Conservation (phyloP, 2,113 vertebrate genomes). For the Cichladusa arquata region DNA sequence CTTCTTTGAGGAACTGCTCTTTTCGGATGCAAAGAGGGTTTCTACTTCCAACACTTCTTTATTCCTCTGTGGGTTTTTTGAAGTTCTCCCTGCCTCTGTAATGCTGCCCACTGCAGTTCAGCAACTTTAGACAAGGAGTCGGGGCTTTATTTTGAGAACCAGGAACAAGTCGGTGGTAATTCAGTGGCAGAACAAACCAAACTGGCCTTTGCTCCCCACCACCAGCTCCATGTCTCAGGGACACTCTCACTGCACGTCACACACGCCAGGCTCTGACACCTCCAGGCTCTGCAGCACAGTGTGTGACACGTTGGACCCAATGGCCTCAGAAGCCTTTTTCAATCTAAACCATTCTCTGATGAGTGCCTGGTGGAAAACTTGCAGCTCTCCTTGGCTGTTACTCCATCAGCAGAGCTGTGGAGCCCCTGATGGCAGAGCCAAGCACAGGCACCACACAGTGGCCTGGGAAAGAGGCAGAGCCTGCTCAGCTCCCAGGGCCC, state of each 20-base stretch:
- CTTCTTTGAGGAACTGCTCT: background rate
- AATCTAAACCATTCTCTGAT: accelerated
- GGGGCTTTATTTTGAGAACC: background rate
- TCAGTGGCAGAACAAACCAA: background rate
- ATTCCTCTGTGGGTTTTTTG: background rate
- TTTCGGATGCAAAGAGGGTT: background rate
- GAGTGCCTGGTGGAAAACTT: background rate
- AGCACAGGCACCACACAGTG: background rate
- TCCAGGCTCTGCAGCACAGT: background rate
- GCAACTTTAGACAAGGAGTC: background rate
- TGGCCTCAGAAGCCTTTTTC: background rate
- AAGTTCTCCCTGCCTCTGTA: background rate
- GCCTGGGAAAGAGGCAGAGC: background rate
- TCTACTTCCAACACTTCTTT: background rate
- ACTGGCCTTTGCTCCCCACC: background rate
- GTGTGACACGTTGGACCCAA: background rate
- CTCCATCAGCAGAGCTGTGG: accelerated
- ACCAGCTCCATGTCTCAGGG: background rate
- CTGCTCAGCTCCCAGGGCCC: background rate
- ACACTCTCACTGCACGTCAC: background rate
- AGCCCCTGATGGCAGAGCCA: background rate
- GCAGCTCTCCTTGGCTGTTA: background rate
- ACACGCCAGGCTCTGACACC: background rate
- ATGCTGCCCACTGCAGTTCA: background rate
- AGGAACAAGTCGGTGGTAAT: background rate